Conservation (phyloP, 2,888 invertebrate genomes). For the Nezara viridula region DNA sequence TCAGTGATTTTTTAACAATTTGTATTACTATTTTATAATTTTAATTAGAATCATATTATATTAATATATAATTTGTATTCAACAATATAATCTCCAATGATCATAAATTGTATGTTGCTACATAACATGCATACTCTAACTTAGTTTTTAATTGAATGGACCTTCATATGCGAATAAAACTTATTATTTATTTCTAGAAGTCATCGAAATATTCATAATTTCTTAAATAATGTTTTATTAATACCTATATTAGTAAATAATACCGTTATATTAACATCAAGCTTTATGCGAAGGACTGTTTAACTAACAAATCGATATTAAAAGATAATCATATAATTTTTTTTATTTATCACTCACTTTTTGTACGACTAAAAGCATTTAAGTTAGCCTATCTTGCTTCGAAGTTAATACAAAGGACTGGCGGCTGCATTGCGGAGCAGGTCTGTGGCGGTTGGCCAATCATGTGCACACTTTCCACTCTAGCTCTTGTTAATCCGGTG, state of each 20-base stretch:
- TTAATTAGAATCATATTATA: too few relatives aligned
- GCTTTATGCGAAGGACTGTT: background rate
- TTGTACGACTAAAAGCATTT: background rate
- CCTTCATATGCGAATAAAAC: too few relatives aligned
- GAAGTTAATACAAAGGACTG: background rate
- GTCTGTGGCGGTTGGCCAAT: conserved; percentile 43
- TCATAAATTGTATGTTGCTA: too few relatives aligned
- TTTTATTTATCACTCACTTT: background rate
- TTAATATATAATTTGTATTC: too few relatives aligned
- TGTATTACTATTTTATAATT: too few relatives aligned
- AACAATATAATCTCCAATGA: too few relatives aligned
- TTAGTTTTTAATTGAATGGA: too few relatives aligned
- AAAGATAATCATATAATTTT: background rate
- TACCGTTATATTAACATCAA: too few relatives aligned
- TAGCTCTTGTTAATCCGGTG: conserved; percentile 41
- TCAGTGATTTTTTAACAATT: too few relatives aligned
- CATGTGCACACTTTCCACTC: conserved; percentile 52
- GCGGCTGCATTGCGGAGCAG: background rate
- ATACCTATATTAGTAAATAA: too few relatives aligned
- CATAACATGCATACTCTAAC: too few relatives aligned
- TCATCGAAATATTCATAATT: background rate
- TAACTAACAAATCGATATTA: background rate
- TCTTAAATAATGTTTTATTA: too few relatives aligned
- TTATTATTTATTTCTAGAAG: background rate
- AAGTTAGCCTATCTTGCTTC: background rate